A percentile compares a stretch with the other conserved stretches of the same genome.
Conservation (phyloP, 2,888 invertebrate species). For the Meiosimyza decipiens region DNA sequence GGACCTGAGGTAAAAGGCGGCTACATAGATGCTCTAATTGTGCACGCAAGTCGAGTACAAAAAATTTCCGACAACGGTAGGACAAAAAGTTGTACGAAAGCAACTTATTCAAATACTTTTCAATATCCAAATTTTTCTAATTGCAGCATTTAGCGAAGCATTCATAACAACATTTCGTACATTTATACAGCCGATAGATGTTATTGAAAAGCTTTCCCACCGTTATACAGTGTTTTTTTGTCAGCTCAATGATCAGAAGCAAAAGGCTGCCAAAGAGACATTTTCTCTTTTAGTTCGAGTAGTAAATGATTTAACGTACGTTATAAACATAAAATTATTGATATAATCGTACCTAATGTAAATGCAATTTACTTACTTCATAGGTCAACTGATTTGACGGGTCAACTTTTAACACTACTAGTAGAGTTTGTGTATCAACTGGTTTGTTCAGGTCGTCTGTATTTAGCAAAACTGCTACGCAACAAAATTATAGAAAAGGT, state of each 20-base stretch:
- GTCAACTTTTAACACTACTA: conserved; percentile 80
- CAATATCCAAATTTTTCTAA: conserved; percentile 8
- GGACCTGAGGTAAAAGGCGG: conserved; percentile 94
- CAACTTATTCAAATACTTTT: conserved; percentile 33
- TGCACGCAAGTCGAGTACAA: conserved; percentile 94
- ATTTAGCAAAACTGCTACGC: conserved; percentile 88
- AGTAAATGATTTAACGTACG: conserved; percentile 96
- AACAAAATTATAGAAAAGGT: conserved; percentile 91
- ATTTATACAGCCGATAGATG: conserved; percentile 87
- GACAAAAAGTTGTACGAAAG: conserved; percentile 18
- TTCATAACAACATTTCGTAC: conserved; percentile 98
- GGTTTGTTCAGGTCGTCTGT: conserved; percentile 90
- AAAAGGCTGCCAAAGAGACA: conserved; percentile 84
- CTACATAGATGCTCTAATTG: conserved; percentile 91
- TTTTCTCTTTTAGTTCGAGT: conserved; percentile 94
- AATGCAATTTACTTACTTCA: conserved; percentile 44
- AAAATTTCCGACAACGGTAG: conserved; percentile 70
- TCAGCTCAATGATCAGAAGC: conserved; percentile 75
- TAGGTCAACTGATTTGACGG: conserved; percentile 87
- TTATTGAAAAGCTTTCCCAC: conserved; percentile 87
- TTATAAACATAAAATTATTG: conserved; percentile 50
- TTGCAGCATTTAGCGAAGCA: conserved; percentile 77
- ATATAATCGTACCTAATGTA: not conserved
- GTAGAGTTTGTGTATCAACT: conserved; percentile 95
- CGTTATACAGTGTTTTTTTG: conserved; percentile 74